Evolutionary conservation across 1,140 invertebrate species (phyloP), one percentile per base, ranked within the genome.

Genomic region (Drosophila prosaltans): DNA sequence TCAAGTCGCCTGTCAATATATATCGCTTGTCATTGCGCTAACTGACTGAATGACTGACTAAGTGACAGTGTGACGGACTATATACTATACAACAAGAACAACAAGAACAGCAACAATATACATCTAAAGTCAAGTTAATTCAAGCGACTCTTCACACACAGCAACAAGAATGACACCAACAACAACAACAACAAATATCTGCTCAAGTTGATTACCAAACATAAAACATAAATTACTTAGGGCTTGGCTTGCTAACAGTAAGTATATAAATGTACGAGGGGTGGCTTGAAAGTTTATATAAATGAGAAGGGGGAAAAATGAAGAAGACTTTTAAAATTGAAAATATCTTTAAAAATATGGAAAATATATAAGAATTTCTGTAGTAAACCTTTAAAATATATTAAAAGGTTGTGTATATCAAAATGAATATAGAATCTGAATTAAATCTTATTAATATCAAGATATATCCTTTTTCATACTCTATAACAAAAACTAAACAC

Each of bases 51-150:
- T 48, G 8, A 48, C 16, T 48, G 45, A 51, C 45, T 51, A 21
- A 51, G 8, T 51, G 21, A 10, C 45, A 51, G 24, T 26, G 8
- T 10, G 45, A 26, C 21, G 45, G 24, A 26, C 45, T 26, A 51
- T 11, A 10, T 36, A 36, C 1, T 1, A 30, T 36, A 24, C 21
- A 51, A 24, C 45, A 10, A 48, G 3, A 51, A 36, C 62, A 39
- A 71, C 16, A 16, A 16, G 16, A 16, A 16, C 0, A 16, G 16
- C 16, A 16, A 16, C 16, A 16, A 16, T 0, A 16, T 16, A 16
- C 16, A 16, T 16, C 0, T 16, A 45, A 78, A 72, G 74, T 67
- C 51, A 69, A 63, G 68, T 78, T 78, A 78, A 78, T 78, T 78
- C 63, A 78, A 78, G 75, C 48, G 72, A 63, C 74, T 69, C 48